phyloP scores from a whole-genome alignment of 2,797 vertebrate genomes.

The Thunnus albacares region DNA sequence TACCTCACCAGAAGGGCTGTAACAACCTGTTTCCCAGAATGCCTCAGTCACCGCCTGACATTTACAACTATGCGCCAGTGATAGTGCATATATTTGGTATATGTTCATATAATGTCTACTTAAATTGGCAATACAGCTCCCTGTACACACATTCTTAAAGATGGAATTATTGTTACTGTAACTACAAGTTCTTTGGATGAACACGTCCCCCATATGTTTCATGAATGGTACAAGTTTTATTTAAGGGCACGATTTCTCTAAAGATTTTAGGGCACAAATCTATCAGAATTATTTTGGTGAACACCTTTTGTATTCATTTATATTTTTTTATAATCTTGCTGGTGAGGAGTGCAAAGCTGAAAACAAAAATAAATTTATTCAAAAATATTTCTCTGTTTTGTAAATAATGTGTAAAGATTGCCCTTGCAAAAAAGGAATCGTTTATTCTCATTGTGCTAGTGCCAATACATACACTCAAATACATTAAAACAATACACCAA shows the following conservation, averaged over 20 bases:
- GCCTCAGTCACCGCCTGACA: slow-evolving; percentile 31
- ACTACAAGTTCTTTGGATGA: not conserved
- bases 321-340: not conserved
- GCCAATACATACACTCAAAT: not conserved
- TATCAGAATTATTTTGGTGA: not conserved
- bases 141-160: not conserved
- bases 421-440: not conserved
- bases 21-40: slow-evolving; percentile 54
- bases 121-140: slow-evolving; percentile 12
- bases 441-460: not conserved
- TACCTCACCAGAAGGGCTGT: slow-evolving; percentile 60
- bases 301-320: not conserved
- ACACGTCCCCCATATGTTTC: slow-evolving; percentile 7
- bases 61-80: slow-evolving; percentile 50
- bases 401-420: too few species aligned
- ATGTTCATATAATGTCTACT: slow-evolving; percentile 12
- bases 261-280: not conserved
- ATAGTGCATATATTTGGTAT: slow-evolving; percentile 47
- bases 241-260: not conserved
- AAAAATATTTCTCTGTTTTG: too few species aligned
- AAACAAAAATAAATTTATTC: too few species aligned
- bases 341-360: not conserved
- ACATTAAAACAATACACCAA: not conserved
- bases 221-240: not conserved
- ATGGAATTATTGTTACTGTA: not conserved